Evolutionary conservation across 1,140 invertebrate species (phyloP), one percentile per base, ranked within the genome.

Genomic region (Papilio aristodemus): DNA sequence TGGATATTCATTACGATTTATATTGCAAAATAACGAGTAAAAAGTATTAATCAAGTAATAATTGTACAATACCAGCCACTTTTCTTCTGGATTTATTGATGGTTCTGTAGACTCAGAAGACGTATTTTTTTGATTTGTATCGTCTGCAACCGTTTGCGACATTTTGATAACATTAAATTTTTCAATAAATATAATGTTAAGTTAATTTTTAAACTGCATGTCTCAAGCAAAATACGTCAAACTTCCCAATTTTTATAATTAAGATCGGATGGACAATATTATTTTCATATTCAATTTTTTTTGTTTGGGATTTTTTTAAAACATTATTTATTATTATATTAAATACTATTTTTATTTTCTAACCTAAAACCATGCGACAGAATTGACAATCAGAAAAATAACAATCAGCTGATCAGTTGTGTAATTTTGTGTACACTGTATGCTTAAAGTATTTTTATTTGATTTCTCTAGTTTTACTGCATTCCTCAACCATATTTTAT

Each of bases 21-120:
- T 32, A 32, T 32, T 32, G 27, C 27, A 32, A 32, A 32, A 32
- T 32, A 32, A 32, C 6, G 27, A 32, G n/a, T n/a, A n/a, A n/a
- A n/a, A n/a, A n/a, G n/a, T n/a, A n/a, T 36, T 19, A 46, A 64
- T 17, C 13, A 57, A 54, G 1, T 9, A 32, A 41, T 11, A 60
- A 6, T 32, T 32, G 27, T 32, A 6, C 6, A 54, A 3, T 54
- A 86, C 86, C 75, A 87, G 71, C 81, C 81, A 89, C 63, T 83
- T 86, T 59, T 89, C 84, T 71, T 81, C 81, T 27, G 74, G 54
- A 27, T 76, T 72, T 60, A 70, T 54, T 36, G 46, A 27, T 36
- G 67, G 22, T 22, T 66, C 27, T 17, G 17, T 59, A 38, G 43
- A 50, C 27, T 73, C 69, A 0, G 46, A 11, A 17, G 41, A 11